Evolutionary conservation across 2,113 vertebrate species (phyloP).

Genomic region (Accipiter cooperii): DNA sequence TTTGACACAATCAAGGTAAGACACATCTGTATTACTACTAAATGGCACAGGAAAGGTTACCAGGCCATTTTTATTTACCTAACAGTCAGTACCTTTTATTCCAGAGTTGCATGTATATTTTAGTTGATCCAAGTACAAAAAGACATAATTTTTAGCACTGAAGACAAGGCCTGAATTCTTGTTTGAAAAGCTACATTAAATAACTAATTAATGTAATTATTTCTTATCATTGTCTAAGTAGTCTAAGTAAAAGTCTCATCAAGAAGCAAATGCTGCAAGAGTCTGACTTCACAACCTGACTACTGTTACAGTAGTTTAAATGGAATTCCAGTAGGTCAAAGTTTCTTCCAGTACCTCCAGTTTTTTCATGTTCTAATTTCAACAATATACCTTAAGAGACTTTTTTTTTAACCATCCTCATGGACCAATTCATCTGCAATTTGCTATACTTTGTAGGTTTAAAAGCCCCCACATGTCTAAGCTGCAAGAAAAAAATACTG

Average conservation of each 20-base stretch:
- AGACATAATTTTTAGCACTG: accelerated
- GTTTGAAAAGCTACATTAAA: neutral
- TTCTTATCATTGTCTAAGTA: neutral
- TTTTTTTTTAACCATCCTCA: constrained; percentile 41
- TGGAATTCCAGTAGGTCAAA: constrained; percentile 54
- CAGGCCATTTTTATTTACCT: neutral
- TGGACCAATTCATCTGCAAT: constrained; percentile 75
- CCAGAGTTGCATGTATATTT: neutral
- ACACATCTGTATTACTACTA: neutral
- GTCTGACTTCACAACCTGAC: constrained; percentile 1
- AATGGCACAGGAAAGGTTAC: neutral
- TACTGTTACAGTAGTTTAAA: constrained; percentile 71
- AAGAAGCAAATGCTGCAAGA: neutral
- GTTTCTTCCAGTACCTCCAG: constrained; percentile 13
- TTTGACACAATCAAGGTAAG: neutral
- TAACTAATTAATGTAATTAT: neutral
- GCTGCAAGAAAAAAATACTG: constrained; percentile 68
- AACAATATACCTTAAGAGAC: constrained; percentile 51
- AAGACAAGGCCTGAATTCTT: neutral
- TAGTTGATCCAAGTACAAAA: neutral
- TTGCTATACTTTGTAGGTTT: constrained; percentile 72
- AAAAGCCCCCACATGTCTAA: constrained; percentile 68
- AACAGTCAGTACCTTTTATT: neutral
- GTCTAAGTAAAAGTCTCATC: neutral
- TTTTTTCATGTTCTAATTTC: constrained; percentile 46